These are phyloP conservation scores for Phania funesta DNA, from an alignment of 2,888 invertebrate genomes.

Conservation along the genomic window DNA sequence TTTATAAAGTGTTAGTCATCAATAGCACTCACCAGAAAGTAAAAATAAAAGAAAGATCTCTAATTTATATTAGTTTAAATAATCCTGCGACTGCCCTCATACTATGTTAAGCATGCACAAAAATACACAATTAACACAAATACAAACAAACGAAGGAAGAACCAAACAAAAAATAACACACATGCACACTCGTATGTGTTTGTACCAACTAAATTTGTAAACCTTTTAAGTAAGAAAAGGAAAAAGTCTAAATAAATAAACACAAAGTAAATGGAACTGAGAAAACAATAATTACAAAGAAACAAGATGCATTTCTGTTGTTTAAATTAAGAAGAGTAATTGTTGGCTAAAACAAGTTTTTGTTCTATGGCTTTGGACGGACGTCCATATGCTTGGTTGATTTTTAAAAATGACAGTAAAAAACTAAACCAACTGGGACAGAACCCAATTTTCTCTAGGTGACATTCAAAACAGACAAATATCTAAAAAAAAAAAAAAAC, in stretches of 20 bases:
- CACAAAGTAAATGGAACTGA: no score
- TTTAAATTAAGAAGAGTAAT: not conserved
- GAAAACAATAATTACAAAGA: no score
- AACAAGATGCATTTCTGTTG: no score
- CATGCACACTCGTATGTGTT: no score
- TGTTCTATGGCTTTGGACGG: not conserved
- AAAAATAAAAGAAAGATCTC: no score
- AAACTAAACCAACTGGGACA: conserved; percentile 61
- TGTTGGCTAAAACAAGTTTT: conserved; percentile 11
- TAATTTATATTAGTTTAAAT: no score
- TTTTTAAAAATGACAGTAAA: conserved; percentile 54
- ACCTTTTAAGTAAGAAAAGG: no score
- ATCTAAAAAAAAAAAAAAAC: not conserved
- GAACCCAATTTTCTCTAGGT: conserved; percentile 57
- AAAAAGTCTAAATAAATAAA: no score
- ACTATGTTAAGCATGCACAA: conserved; percentile 42
- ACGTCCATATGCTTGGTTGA: conserved; percentile 44
- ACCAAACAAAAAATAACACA: not conserved
- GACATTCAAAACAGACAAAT: conserved; percentile 57
- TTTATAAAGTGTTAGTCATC: no score
- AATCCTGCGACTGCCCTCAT: not conserved
- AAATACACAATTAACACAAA: conserved; percentile 56
- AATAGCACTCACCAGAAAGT: no score
- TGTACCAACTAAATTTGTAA: no score
- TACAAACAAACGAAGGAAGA: conserved; percentile 30